phyloP scores from a whole-genome alignment of 2,888 invertebrate species.

The Drosophila ustulata region DNA sequence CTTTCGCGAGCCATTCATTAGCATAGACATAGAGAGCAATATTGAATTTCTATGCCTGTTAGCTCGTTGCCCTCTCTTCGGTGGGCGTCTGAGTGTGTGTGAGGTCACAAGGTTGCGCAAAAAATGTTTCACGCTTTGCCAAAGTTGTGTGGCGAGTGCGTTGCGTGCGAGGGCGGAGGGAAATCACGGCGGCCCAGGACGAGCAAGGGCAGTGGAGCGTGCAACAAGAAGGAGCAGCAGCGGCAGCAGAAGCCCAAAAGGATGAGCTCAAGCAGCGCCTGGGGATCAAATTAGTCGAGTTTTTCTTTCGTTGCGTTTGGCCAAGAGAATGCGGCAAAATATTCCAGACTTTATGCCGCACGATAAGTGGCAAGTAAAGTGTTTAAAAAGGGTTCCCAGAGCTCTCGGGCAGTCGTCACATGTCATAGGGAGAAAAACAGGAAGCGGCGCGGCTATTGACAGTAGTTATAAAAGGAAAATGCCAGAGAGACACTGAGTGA shows the following conservation, averaged over 20 bases:
- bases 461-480: conserved; percentile 29
- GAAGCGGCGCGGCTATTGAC: conserved; percentile 55
- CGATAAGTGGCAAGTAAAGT: conserved; percentile 62
- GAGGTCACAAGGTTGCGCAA: conserved; percentile 70
- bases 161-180: conserved; percentile 1
- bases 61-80: conserved; percentile 12
- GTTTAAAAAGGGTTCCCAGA: conserved; percentile 42
- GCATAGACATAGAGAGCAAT: conserved; percentile 75
- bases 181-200: conserved; percentile 56
- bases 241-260: conserved; percentile 28
- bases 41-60: conserved; percentile 73
- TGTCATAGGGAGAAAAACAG: conserved; percentile 49
- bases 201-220: conserved; percentile 32
- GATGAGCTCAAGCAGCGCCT: conserved; percentile 67
- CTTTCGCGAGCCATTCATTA: conserved; percentile 69
- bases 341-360: conserved; percentile 48
- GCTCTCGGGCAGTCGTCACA: conserved; percentile 53
- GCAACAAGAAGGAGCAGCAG: neutral
- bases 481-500: neutral
- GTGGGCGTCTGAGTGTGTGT: conserved; percentile 1
- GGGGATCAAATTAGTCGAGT: conserved; percentile 75
- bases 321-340: conserved; percentile 66
- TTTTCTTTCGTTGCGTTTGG: conserved; percentile 26
- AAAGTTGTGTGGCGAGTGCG: conserved; percentile 22
- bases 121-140: conserved; percentile 70